phyloP scores from a whole-genome alignment of 2,797 vertebrate genomes.

The Cyclura pinguis region DNA sequence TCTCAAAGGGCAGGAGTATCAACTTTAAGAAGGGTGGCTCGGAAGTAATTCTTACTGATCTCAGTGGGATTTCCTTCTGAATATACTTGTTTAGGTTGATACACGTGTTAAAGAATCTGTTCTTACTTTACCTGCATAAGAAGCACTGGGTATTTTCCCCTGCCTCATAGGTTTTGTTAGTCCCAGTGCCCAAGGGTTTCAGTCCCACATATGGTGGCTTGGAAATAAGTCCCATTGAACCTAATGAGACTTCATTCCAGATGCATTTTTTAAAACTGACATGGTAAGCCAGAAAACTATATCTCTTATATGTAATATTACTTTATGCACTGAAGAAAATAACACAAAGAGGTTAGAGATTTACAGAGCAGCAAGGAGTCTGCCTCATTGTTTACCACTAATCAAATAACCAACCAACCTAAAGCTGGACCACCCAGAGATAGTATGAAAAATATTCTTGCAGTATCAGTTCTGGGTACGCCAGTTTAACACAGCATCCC shows the following conservation, averaged over 20 bases:
- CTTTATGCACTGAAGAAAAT: neutral
- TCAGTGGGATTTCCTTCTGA: neutral
- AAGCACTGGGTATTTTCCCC: neutral
- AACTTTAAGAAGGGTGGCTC: neutral
- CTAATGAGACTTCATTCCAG: neutral
- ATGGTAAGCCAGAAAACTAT: constrained; percentile 41
- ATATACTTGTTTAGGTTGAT: constrained; percentile 8
- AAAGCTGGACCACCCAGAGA: neutral
- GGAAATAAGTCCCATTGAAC: neutral
- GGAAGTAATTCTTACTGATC: neutral
- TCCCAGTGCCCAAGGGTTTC: neutral
- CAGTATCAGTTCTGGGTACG: neutral
- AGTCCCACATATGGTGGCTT: neutral
- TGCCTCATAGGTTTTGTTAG: constrained; percentile 25
- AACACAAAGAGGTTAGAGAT: neutral
- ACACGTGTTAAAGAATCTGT: constrained; percentile 57
- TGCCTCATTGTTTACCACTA: neutral
- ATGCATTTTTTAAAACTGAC: neutral
- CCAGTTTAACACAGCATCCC: neutral
- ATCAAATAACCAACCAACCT: neutral
- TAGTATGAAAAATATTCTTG: neutral
- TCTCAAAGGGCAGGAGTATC: constrained; percentile 8
- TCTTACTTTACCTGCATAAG: constrained; percentile 57
- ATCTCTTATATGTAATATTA: constrained; percentile 28
- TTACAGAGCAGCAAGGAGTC: neutral